Evolutionary conservation across 2,888 invertebrate species (phyloP).

Genomic region (Pseudococcus longispinus): DNA sequence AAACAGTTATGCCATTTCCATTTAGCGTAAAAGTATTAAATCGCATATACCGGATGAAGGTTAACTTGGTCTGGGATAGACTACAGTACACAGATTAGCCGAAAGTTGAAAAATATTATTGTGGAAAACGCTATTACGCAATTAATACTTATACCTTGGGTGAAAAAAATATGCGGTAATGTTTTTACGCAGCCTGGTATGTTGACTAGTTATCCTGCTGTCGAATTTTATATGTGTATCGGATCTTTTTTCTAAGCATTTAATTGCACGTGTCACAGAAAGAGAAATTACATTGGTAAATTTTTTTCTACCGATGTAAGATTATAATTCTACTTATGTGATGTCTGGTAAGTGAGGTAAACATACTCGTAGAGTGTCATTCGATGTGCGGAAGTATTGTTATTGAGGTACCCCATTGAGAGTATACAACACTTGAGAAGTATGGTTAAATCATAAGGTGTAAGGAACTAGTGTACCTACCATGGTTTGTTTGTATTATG

Average conservation of each 20-base stretch:
- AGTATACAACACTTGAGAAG: background rate
- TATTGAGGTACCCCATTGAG: background rate
- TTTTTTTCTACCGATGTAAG: background rate
- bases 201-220: background rate
- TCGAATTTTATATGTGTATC: background rate
- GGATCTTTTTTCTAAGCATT: background rate
- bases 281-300: background rate
- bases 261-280: background rate
- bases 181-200: background rate
- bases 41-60: constrained; percentile 31
- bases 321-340: background rate
- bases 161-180: background rate
- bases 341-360: no score
- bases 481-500: background rate
- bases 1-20: constrained; percentile 39
- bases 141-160: background rate
- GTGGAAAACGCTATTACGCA: background rate
- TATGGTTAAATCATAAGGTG: background rate
- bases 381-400: background rate
- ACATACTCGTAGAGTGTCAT: background rate
- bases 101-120: background rate
- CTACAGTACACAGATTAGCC: background rate
- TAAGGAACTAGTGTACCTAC: background rate
- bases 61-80: background rate
- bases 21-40: background rate